phyloP scores from a whole-genome alignment of 2,888 invertebrate genomes.

The Chaetoderma sp. region DNA sequence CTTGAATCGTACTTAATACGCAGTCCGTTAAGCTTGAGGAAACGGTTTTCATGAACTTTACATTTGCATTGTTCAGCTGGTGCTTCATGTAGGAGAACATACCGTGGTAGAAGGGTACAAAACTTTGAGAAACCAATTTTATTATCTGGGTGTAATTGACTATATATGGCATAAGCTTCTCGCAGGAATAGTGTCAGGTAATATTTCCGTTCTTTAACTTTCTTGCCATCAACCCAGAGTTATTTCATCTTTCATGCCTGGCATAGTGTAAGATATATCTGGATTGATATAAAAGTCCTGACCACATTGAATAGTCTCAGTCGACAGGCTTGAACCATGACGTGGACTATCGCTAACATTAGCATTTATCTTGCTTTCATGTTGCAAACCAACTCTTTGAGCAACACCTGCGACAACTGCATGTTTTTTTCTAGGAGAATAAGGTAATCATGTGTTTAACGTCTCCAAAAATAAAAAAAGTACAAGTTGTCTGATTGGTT shows the following conservation, averaged over 20 bases:
- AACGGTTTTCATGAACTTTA: constrained; percentile 1
- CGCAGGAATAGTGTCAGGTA: not conserved
- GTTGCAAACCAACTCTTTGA: too few species aligned
- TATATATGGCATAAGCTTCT: not conserved
- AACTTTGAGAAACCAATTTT: not conserved
- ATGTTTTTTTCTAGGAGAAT: too few species aligned
- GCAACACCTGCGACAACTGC: too few species aligned
- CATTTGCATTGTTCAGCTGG: constrained; percentile 5
- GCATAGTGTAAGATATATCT: not conserved
- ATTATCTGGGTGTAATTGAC: not conserved
- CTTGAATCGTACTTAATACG: not conserved
- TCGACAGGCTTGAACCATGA: too few species aligned
- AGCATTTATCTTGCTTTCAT: too few species aligned
- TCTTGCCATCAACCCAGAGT: constrained; percentile 7
- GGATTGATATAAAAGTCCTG: not conserved
- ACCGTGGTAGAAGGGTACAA: not conserved
- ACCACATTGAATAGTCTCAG: too few species aligned
- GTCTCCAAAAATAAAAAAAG: too few species aligned
- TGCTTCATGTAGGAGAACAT: not conserved
- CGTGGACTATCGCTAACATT: too few species aligned
- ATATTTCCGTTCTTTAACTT: not conserved
- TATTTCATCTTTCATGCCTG: constrained; percentile 1
- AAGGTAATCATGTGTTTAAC: too few species aligned
- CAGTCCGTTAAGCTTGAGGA: not conserved
- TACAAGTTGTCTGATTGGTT: too few species aligned